Percentiles rank a stretch among this genome's conserved stretches.
phyloP scores from a whole-genome alignment of 1,140 invertebrate species.

The Riptortus pedestris region DNA sequence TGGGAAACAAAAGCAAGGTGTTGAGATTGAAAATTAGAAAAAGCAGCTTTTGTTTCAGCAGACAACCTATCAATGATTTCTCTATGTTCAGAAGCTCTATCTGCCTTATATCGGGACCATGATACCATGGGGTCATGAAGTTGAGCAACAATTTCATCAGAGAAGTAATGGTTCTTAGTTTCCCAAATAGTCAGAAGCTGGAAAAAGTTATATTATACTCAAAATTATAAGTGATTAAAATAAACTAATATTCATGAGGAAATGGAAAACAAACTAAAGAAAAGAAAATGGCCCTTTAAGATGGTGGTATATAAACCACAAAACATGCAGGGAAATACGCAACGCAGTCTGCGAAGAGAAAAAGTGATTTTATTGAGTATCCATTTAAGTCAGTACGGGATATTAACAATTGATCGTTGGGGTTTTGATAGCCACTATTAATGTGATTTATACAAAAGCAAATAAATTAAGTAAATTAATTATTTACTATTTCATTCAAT shows the following conservation, averaged over 20 bases:
- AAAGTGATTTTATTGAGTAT: too few species aligned
- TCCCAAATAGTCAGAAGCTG: slow-evolving; percentile 85
- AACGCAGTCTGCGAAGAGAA: too few species aligned
- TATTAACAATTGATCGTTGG: too few species aligned
- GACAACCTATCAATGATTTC: slow-evolving; percentile 63
- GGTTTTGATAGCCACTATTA: too few species aligned
- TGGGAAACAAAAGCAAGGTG: slow-evolving; percentile 91
- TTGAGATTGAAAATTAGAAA: slow-evolving; percentile 78
- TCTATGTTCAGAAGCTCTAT: slow-evolving; percentile 65
- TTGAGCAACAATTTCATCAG: slow-evolving; percentile 69
- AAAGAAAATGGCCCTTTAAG: background rate
- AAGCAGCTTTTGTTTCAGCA: slow-evolving; percentile 60
- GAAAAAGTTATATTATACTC: slow-evolving; percentile 32
- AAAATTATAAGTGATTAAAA: slow-evolving; percentile 16
- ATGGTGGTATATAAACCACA: too few species aligned
- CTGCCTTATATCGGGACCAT: slow-evolving; percentile 70
- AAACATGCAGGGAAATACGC: too few species aligned
- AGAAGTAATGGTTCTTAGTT: slow-evolving; percentile 89
- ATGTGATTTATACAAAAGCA: too few species aligned
- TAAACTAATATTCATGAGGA: background rate
- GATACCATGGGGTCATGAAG: slow-evolving; percentile 65
- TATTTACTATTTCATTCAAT: too few species aligned
- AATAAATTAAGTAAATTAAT: too few species aligned
- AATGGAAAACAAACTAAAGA: background rate
- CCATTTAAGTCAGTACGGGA: too few species aligned